A percentile compares a stretch with the other conserved stretches of the same genome.
These are phyloP conservation scores for Pseudomyrmex pallidus DNA, from an alignment of 1,140 invertebrate species.

Conservation along the genomic window DNA sequence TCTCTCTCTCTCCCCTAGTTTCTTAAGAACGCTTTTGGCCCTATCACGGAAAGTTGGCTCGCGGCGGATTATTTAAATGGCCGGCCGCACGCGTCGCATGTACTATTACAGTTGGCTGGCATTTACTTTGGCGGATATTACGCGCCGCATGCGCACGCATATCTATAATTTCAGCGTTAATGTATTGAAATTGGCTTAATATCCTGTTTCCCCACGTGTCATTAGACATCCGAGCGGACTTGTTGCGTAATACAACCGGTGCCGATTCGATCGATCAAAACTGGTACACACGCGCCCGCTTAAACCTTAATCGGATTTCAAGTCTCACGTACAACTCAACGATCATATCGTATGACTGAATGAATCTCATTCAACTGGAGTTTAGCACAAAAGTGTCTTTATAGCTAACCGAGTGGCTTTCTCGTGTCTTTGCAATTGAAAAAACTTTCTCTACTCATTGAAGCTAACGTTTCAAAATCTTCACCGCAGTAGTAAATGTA, in stretches of 20 bases:
- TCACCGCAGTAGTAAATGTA: no score
- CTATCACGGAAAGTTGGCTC: constrained; percentile 43
- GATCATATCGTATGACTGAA: constrained; percentile 30
- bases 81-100: background rate
- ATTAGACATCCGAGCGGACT: constrained; percentile 55
- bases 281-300: constrained; percentile 1
- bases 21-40: constrained; percentile 29
- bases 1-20: no score
- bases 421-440: background rate
- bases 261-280: constrained; percentile 52
- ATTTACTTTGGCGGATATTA: constrained; percentile 54
- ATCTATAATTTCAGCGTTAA: constrained; percentile 45
- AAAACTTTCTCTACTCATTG: no score
- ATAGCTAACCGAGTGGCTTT: background rate
- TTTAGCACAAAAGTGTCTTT: background rate
- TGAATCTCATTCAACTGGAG: constrained; percentile 13
- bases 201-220: constrained; percentile 46
- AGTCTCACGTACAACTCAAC: constrained; percentile 26
- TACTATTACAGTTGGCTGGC: background rate
- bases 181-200: constrained; percentile 59
- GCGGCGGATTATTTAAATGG: constrained; percentile 43
- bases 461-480: no score
- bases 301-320: constrained; percentile 45
- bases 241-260: constrained; percentile 33
- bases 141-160: background rate